Evolutionary conservation across 2,113 vertebrate species (phyloP), one percentile per base, ranked within the genome.

Genomic region (Benitochromis conjunctus): DNA sequence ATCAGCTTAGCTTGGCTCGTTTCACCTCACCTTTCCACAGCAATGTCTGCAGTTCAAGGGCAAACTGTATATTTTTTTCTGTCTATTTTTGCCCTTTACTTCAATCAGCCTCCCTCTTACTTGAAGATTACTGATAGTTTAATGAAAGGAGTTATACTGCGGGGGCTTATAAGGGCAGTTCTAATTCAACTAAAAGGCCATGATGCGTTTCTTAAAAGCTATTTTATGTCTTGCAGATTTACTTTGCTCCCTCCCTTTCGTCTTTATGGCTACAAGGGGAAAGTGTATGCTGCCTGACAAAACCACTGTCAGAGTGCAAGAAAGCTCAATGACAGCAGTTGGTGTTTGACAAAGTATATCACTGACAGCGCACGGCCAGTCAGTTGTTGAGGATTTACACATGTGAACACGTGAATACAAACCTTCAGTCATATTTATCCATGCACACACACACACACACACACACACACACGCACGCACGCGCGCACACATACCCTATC

Each of bases 291-390:
- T 55, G 82, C 89, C 86, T 90, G 92, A 94, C 93, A 93, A 92
- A 88, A 83, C 79, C 76, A 51, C 89, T 91, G 88, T 93, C 90
- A 92, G 80, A 88, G 79, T 60, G 89, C 87, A 92, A 92, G 84
- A 84, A 90, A 88, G 89, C 86, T 82, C 88, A 83, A 80, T 90
- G 92, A 94, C 92, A 92, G 90, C 89, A 86, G 85, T 82, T 91
- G 91, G 76, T 92, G 86, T 93, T 91, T 92, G 93, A 95, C 94
- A 95, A 91, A 87, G 88, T 90, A 89, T 90, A 90, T 89, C 91
- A 83, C 69, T 94, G 93, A 86, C 89, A 80, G 83, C 36, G 88
- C 89, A 86, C 88, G 87, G 89, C 91, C 82, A 82, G 90, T 90
- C 83, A 86, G 83, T 91, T 91, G 91, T 94, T 87, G 60, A 79